Percentiles rank a stretch among this genome's conserved stretches.
These are phyloP conservation scores for Trachops cirrhosus DNA, from an alignment of 2,797 vertebrate genomes.

Conservation along the genomic window DNA sequence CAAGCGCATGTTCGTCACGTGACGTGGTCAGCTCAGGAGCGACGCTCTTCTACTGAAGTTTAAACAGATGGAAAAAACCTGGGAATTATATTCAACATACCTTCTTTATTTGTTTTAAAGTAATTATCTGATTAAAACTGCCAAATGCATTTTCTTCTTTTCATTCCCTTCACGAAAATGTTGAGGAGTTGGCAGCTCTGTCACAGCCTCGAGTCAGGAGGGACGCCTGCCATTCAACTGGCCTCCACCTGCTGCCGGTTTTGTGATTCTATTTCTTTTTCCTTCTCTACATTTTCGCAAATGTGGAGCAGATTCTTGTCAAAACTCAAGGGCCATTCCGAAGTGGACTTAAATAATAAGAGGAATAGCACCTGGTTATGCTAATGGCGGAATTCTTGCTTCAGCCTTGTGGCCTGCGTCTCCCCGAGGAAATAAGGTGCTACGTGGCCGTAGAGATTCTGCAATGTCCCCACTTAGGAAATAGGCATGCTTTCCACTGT, in stretches of 20 bases:
- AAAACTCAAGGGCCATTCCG: not conserved
- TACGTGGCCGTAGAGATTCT: not conserved
- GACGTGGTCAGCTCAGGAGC: conserved; percentile 52
- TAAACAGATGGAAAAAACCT: conserved; percentile 80
- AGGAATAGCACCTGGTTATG: not conserved
- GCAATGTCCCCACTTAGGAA: not conserved
- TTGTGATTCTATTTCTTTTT: not conserved
- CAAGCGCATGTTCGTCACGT: conserved; percentile 69
- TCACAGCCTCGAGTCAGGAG: not conserved
- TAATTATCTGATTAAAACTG: conserved; percentile 80
- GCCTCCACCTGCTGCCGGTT: conserved; percentile 46
- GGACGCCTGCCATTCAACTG: conserved; percentile 21
- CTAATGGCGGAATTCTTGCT: not conserved
- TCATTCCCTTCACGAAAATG: conserved; percentile 34
- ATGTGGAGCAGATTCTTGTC: not conserved
- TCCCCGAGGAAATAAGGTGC: not conserved
- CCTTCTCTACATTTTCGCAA: conserved; percentile 12
- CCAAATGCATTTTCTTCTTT: conserved; percentile 75
- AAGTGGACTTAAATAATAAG: not conserved
- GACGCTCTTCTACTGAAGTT: conserved; percentile 73
- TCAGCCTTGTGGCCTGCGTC: not conserved
- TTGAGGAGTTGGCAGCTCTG: not conserved
- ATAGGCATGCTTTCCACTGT: not conserved
- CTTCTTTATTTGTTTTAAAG: conserved; percentile 69
- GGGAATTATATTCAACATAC: conserved; percentile 74